These are phyloP conservation scores for Anguilla anguilla DNA, from an alignment of 2,797 vertebrate genomes.

Conservation along the genomic window DNA sequence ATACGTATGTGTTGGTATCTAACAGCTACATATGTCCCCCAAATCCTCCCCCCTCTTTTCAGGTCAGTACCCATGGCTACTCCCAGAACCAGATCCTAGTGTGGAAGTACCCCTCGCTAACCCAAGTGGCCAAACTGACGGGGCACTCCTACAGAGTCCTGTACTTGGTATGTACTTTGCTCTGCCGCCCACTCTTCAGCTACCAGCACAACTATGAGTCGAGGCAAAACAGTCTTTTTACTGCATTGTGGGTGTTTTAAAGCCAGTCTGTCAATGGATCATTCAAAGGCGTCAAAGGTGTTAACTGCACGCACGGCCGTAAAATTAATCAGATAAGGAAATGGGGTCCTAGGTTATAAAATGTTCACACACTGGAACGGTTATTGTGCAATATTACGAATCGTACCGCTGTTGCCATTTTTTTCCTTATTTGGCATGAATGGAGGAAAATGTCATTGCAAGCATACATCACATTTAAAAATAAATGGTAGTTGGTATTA, in stretches of 20 bases:
- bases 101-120: slow-evolving; percentile 98
- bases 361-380: not conserved
- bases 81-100: slow-evolving; percentile 99
- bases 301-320: not conserved
- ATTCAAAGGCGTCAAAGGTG: not conserved
- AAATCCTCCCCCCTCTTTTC: slow-evolving; percentile 11
- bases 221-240: not conserved
- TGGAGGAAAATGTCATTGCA: not conserved
- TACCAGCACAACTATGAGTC: not conserved
- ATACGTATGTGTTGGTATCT: not conserved
- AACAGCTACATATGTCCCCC: not conserved
- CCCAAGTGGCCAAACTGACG: slow-evolving; percentile 96
- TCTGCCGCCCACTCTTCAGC: not conserved
- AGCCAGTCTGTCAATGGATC: not conserved
- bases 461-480: not conserved
- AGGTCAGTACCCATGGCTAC: slow-evolving; percentile 98
- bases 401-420: not conserved
- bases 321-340: not conserved
- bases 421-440: not conserved
- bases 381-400: not conserved
- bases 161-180: slow-evolving; percentile 84
- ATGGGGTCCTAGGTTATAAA: not conserved
- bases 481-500: not conserved
- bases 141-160: slow-evolving; percentile 96
- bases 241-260: not conserved